Evolutionary conservation across 2,888 invertebrate species (phyloP), one percentile per base, ranked within the genome.

Genomic region (Octonoba sinensis): DNA sequence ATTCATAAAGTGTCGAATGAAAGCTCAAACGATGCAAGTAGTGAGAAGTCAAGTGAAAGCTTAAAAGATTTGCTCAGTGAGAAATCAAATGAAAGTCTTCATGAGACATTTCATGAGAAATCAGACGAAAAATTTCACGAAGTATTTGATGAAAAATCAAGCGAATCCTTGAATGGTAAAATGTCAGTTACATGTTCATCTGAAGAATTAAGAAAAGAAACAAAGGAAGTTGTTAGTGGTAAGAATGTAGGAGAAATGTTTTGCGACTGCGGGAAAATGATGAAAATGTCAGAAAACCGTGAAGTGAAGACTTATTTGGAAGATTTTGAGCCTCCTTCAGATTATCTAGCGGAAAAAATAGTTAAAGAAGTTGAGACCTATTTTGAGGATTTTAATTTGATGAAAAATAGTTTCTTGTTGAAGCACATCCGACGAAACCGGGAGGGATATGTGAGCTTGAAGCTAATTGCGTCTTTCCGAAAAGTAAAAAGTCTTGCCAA

Each of bases 351-450:
- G 15, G 92, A 93, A 84, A 92, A 93, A 86, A 95, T 96, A 86
- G 92, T 94, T 62, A 91, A 93, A 54, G 95, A 96, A 88, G 96
- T 97, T 36, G 97, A 98, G 89, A 96, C 94, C 88, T 97, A 97
- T 89, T 97, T 98, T 89, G 95, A 96, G 83, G 96, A 98, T 88
- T 95, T 95, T 71, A 96, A 96, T 88, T 95, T 98, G 85, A 92
- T 96, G 3, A 97, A 97, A 88, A 97, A 98, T 88, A 96, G 97
- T n/a, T 98, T 97, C 89, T 90, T 98, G 62, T 89, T 97, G 83
- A 98, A 97, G 88, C 97, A 97, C 88, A 96, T 97, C 27, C 93
- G 95, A 75, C 91, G 97, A 72, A 97, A 97, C 89, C 96, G 96
- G 89, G 96, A 96, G 89, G 97, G 97, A 22, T 97, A 94, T 89